Conservation (phyloP, 2,113 vertebrate genomes). For the Hyaena hyaena region DNA sequence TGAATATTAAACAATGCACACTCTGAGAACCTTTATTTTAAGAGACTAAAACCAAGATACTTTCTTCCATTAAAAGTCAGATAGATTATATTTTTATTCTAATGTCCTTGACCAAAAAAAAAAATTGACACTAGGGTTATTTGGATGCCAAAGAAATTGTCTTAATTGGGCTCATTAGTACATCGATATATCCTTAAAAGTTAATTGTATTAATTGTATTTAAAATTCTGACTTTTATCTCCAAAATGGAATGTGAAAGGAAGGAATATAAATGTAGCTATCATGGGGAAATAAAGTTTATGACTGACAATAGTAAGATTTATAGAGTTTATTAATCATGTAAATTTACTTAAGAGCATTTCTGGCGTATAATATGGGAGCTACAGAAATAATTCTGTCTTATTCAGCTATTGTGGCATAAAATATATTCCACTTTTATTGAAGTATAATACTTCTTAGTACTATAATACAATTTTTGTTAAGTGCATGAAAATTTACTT, state of each 20-base stretch:
- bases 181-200: neutral
- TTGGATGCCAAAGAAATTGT: neutral
- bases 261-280: neutral
- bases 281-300: slow-evolving; percentile 5
- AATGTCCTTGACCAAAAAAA: neutral
- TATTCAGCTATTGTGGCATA: neutral
- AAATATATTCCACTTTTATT: neutral
- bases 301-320: neutral
- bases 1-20: neutral
- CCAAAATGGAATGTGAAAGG: neutral
- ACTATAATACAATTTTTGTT: neutral
- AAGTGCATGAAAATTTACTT: neutral
- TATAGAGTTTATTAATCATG: neutral
- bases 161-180: neutral
- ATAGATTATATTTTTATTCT: neutral
- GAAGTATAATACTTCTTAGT: neutral
- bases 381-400: neutral
- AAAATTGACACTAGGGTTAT: neutral
- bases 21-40: neutral
- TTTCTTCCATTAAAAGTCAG: neutral
- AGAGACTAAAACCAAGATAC: neutral
- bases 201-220: slow-evolving; percentile 15
- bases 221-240: slow-evolving; percentile 6
- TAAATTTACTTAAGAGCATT: neutral
- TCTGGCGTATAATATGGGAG: neutral